These are phyloP conservation scores for Scaptomyza reducta DNA, from an alignment of 2,888 invertebrate species.

Conservation along the genomic window DNA sequence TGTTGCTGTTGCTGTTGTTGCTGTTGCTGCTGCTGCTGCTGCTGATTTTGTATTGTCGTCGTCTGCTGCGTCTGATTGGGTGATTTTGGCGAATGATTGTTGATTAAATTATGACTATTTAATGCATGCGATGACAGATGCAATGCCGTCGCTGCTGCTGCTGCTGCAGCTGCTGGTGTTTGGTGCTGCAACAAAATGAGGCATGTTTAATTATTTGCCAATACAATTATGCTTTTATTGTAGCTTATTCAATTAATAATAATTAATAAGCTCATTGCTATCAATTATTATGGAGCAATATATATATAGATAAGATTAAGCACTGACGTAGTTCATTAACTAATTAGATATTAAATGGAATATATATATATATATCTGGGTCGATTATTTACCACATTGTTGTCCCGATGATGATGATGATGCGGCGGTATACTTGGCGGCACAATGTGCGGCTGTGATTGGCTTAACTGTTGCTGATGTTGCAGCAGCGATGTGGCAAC, in stretches of 20 bases:
- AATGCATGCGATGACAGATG: slow-evolving; percentile 84
- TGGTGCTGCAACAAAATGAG: slow-evolving; percentile 75
- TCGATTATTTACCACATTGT: slow-evolving; percentile 74
- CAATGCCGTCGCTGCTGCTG: slow-evolving; percentile 70
- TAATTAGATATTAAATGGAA: neutral
- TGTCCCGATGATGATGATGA: slow-evolving; percentile 76
- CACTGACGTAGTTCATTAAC: slow-evolving; percentile 2
- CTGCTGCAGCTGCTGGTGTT: slow-evolving; percentile 59
- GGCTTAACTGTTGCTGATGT: slow-evolving; percentile 83
- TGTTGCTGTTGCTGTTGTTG: slow-evolving; percentile 68
- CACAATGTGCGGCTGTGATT: slow-evolving; percentile 84
- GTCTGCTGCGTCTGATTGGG: slow-evolving; percentile 82
- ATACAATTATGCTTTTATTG: slow-evolving; percentile 1
- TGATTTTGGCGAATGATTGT: slow-evolving; percentile 84
- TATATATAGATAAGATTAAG: slow-evolving; percentile 14
- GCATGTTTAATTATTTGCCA: neutral
- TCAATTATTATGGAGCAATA: slow-evolving; percentile 4
- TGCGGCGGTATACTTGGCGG: slow-evolving; percentile 84
- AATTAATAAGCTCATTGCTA: slow-evolving; percentile 18
- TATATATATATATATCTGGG: neutral
- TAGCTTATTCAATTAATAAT: neutral
- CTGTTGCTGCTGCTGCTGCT: slow-evolving; percentile 70
- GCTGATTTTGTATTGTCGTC: slow-evolving; percentile 65
- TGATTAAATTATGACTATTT: slow-evolving; percentile 84
- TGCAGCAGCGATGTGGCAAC: slow-evolving; percentile 66